A percentile compares a stretch with the other conserved stretches of the same genome.
Evolutionary conservation across 2,888 invertebrate species (phyloP).

Genomic region (Amphipyra berbera): DNA sequence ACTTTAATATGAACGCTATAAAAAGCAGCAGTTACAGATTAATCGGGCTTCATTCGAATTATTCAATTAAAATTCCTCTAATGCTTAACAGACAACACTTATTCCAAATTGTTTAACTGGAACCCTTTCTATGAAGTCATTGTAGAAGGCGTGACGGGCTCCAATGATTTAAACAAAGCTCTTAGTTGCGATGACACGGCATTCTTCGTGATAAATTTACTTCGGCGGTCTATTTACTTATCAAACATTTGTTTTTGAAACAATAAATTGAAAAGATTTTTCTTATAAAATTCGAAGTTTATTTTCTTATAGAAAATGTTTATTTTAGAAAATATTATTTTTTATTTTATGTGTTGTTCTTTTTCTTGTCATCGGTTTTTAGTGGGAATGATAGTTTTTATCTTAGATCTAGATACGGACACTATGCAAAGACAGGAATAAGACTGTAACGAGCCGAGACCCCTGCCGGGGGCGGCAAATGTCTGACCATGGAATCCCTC

Average conservation of each 20-base stretch:
- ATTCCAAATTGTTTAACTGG: slow-evolving; percentile 76
- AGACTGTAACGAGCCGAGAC: too few species aligned
- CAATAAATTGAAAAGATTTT: slow-evolving; percentile 38
- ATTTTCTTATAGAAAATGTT: slow-evolving; percentile 1
- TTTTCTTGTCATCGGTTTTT: not conserved
- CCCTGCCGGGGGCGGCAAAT: too few species aligned
- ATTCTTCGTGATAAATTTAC: slow-evolving; percentile 62
- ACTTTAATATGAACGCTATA: slow-evolving; percentile 32
- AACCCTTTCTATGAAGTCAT: slow-evolving; percentile 79
- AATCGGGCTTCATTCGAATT: slow-evolving; percentile 62
- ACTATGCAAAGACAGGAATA: too few species aligned
- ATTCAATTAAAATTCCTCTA: slow-evolving; percentile 75
- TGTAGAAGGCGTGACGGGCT: slow-evolving; percentile 77
- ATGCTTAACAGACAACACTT: slow-evolving; percentile 69
- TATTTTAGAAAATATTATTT: not conserved
- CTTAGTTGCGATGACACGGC: slow-evolving; percentile 82
- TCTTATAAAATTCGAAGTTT: slow-evolving; percentile 17
- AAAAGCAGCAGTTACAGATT: slow-evolving; percentile 52
- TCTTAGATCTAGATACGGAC: too few species aligned
- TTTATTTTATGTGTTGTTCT: too few species aligned
- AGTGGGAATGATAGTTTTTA: too few species aligned
- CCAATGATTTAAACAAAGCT: slow-evolving; percentile 84
- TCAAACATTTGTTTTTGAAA: slow-evolving; percentile 50
- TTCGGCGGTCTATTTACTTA: slow-evolving; percentile 56
- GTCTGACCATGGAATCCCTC: too few species aligned